Conservation (phyloP, 2,888 invertebrate species). For the Omphaloscelis lunosa region DNA sequence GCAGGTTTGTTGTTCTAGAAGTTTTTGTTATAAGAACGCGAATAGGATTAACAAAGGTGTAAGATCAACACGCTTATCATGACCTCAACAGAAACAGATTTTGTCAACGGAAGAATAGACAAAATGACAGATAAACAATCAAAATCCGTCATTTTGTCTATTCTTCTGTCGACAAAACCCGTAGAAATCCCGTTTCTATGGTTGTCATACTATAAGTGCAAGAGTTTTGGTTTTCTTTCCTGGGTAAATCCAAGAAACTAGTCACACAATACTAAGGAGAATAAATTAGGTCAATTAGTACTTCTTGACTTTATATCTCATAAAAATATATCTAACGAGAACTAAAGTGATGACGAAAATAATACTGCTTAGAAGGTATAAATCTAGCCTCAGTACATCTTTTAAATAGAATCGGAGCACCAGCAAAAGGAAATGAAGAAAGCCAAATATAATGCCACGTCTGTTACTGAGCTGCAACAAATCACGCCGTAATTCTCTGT, state of each 20-base stretch:
- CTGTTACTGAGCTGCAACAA: constrained; percentile 30
- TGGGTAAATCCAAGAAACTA: not conserved
- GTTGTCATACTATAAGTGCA: too few relatives aligned
- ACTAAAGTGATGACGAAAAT: constrained; percentile 16
- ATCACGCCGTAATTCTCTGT: constrained; percentile 18
- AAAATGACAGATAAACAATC: too few relatives aligned
- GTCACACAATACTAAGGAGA: not conserved
- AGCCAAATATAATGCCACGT: constrained; percentile 14
- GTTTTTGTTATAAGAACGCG: too few relatives aligned
- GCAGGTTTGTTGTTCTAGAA: too few relatives aligned
- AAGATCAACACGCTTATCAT: too few relatives aligned
- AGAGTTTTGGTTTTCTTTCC: too few relatives aligned
- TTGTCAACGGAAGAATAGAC: too few relatives aligned
- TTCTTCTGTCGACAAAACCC: too few relatives aligned
- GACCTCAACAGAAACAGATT: too few relatives aligned
- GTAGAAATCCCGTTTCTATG: too few relatives aligned
- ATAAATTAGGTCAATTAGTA: not conserved
- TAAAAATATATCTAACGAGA: constrained; percentile 10
- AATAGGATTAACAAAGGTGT: too few relatives aligned
- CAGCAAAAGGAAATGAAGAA: constrained; percentile 17
- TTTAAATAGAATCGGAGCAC: constrained; percentile 37
- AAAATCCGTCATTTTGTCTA: too few relatives aligned
- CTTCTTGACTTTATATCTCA: not conserved
- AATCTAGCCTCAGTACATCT: constrained; percentile 13
- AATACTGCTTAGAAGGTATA: constrained; percentile 18